A percentile compares a stretch with the other conserved stretches of the same genome.
Evolutionary conservation across 2,113 vertebrate genomes (phyloP).

Genomic region (Eulacestoma nigropectus): DNA sequence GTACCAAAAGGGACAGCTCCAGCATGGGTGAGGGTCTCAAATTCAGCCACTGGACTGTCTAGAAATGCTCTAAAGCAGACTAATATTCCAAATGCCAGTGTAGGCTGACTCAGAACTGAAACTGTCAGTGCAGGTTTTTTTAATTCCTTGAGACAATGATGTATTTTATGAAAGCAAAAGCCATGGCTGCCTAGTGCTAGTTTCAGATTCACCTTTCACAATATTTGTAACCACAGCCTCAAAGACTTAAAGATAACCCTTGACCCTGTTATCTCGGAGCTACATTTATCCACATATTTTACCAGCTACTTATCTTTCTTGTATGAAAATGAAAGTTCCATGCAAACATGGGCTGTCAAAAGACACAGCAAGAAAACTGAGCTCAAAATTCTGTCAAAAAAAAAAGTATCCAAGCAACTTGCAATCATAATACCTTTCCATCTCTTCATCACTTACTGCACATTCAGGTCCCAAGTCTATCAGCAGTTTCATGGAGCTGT

Average conservation of each 20-base stretch:
- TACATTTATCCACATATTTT: not conserved
- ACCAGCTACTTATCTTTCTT: not conserved
- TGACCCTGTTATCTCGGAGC: constrained; percentile 5
- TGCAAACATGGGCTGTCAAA: not conserved
- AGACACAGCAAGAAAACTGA: not conserved
- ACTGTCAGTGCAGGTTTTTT: not conserved
- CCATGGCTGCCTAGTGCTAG: not conserved
- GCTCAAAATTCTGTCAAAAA: not conserved
- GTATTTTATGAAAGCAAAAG: not conserved
- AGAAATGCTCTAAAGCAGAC: not conserved
- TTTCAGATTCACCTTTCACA: not conserved
- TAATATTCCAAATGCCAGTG: not conserved
- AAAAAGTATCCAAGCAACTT: not conserved
- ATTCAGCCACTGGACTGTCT: not conserved
- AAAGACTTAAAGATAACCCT: constrained; percentile 18
- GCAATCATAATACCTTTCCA: not conserved
- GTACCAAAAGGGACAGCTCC: not conserved
- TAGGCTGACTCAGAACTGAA: not conserved
- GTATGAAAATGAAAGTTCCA: not conserved
- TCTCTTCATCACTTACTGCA: not conserved
- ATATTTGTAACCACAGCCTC: not conserved
- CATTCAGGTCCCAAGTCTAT: not conserved
- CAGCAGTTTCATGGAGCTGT: not conserved
- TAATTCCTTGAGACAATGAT: not conserved
- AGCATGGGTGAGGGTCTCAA: not conserved